Percentiles rank a stretch among this genome's conserved stretches.
Conservation (phyloP, 2,113 vertebrate genomes). For the Brachionichthys hirsutus region DNA sequence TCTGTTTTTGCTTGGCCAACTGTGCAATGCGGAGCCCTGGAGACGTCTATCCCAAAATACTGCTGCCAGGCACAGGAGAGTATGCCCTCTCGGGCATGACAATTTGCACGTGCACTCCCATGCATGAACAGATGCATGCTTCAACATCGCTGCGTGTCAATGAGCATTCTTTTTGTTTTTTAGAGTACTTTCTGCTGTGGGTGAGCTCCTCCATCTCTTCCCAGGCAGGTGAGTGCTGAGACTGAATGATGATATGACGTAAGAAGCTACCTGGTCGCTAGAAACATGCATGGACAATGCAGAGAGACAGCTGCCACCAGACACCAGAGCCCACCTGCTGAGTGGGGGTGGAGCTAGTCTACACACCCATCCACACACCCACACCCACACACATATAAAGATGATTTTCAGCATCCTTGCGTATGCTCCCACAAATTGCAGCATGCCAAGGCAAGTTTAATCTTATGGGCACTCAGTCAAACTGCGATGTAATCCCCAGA, state of each 20-base stretch:
- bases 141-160: constrained; percentile 12
- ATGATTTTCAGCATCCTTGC: constrained; percentile 15
- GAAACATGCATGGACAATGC: constrained; percentile 46
- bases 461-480: too few relatives aligned
- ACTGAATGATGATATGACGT: constrained; percentile 49
- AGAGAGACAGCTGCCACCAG: constrained; percentile 61
- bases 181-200: constrained; percentile 22
- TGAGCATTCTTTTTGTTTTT: constrained; percentile 19
- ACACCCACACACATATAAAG: constrained; percentile 21
- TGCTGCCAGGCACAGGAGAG: constrained; percentile 6
- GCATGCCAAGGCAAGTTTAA: too few relatives aligned
- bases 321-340: constrained; percentile 22
- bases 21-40: constrained; percentile 24
- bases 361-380: constrained; percentile 25
- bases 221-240: constrained; percentile 20
- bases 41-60: constrained; percentile 28
- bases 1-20: constrained; percentile 35
- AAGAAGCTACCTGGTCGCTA: constrained; percentile 37
- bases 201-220: constrained; percentile 2
- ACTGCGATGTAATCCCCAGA: too few relatives aligned
- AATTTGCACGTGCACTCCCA: constrained; percentile 2
- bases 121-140: constrained; percentile 13
- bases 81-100: constrained; percentile 4
- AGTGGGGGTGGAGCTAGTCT: neutral
- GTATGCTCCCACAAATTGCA: neutral